A percentile compares a stretch with the other conserved stretches of the same genome.
Conservation (phyloP, 2,113 vertebrate species). For the Toxostoma redivivum region DNA sequence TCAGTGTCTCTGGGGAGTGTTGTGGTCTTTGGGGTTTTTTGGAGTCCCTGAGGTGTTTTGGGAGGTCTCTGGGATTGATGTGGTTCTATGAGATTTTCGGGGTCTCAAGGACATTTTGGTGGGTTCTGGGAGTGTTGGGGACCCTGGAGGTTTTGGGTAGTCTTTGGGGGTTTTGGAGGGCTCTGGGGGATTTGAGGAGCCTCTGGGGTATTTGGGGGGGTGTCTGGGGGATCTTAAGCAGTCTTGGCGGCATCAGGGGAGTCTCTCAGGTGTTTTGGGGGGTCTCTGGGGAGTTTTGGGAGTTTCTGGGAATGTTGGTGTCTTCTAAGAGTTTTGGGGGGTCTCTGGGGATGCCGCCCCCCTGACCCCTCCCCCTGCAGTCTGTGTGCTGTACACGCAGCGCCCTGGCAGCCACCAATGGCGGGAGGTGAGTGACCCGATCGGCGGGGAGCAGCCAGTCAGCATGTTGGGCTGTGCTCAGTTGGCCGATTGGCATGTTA, state of each 20-base stretch:
- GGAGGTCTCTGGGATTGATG: background rate
- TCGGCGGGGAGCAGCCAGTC: background rate
- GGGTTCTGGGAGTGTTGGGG: background rate
- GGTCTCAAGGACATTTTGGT: background rate
- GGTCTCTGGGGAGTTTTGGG: background rate
- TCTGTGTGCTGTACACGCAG: conserved; percentile 92
- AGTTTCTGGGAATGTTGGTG: background rate
- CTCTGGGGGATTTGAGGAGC: background rate
- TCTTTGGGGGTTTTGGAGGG: background rate
- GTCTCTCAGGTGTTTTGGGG: background rate
- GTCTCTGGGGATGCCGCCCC: background rate
- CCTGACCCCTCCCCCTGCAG: conserved; percentile 51
- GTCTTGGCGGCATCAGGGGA: background rate
- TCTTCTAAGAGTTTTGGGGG: background rate
- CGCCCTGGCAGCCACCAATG: conserved; percentile 90
- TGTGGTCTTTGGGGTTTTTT: background rate
- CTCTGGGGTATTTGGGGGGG: background rate
- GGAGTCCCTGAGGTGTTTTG: background rate
- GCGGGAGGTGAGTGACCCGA: conserved; percentile 78
- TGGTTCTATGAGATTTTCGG: background rate
- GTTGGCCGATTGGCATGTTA: background rate
- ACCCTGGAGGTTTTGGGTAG: background rate
- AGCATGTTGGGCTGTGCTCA: background rate
- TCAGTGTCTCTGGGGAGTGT: background rate
- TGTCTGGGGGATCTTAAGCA: background rate